Base-by-base conservation (phyloP, 2,113 vertebrate species). In the Pteruthius melanotis region DNA sequence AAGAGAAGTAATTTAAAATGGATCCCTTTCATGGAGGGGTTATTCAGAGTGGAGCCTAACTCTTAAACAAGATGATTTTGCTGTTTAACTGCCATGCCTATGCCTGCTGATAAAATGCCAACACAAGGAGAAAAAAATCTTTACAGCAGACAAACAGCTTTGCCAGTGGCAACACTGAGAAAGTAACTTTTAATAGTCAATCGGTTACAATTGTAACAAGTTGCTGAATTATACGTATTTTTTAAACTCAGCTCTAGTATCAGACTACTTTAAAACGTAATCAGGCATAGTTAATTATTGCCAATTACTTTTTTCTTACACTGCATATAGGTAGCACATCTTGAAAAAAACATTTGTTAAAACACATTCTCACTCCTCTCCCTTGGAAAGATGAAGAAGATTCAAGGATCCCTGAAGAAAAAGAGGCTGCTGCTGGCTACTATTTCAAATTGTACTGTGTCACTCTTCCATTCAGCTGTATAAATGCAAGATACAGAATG, bases 1-100 rank as follows among this genome's bases (percentile, higher is more conserved):
- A 91, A 77, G 59, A 83, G 83, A 85, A 47, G 47, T 82, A 91
- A 92, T 81, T 87, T 80, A n/a, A 87, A 94, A 96, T 65, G 66
- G 31, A 68, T 57, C 49, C 22, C 68, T 57, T 90, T 70, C 28
- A 72, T 44, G 26, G 71, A 94, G 26, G 14, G 6, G 57, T 65
- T 80, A 75, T 84, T 93, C 33, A 27, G 33, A 70, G 44, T 60
- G n/a, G 44, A 69, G 45, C 50, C 76, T 64, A 35, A 54, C 65
- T 87, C 45, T 70, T 69, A 56, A 81, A 74, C 2, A 15, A 68
- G 39, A 40, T 9, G 23, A 61, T 95, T 95, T 75, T 92, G 53
- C 44, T 75, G 28, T 89, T 89, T 49, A 60, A 66, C 37, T 76
- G 45, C 27, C 50, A 59, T 26, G 40, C 53, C 15, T 53, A 70